Base-by-base conservation (phyloP, 2,888 invertebrate species). In the Mycogona germanica region DNA sequence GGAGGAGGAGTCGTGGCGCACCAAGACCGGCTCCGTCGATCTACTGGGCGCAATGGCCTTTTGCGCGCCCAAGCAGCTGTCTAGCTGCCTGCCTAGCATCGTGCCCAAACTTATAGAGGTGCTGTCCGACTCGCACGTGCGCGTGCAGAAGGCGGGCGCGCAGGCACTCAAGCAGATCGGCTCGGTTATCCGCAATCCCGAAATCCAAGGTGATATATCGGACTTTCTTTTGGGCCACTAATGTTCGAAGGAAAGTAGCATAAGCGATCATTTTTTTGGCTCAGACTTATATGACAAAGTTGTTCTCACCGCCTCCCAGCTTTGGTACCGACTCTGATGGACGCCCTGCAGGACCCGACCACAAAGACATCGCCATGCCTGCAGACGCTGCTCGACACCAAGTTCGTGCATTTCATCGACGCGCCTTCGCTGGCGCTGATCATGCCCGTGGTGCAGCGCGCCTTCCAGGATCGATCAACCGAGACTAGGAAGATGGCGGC, bases 401-500 rank as follows among this genome's bases (percentile, higher is more conserved):
- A 96, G 71, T 98, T 99, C 73, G 93, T 98, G 41, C 98, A 99
- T 73, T 96, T 97, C 72, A 96, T 98, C 65, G 98, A 98, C 72
- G 93, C 98, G 2, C 95, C 98, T 0, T 97, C 97, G 0, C 76
- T 99, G 23, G 97, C 98, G 55, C 77, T 99, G 51, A 96, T 99
- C 65, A 98, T 99, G 97, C 98, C 98, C 0, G 96, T 98, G 3
- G 93, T 98, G 28, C 88, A 96, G 71, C 77, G 98, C 61, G 96
- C 97, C 9, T 97, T 98, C 73, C 85, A 92, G 73, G 97, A 97
- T 73, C 79, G 98, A 59, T 91, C 92, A 48, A 96, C 97, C 0
- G 97, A 98, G 74, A 97, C 95, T 0, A 78, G 98, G 63, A 93
- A 97, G 75, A 96, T 97, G 93, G 93, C 98, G 1, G 95, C 96